Percentiles rank a stretch among this genome's conserved stretches.
Evolutionary conservation across 2,888 invertebrate genomes (phyloP).

Genomic region (Byasa hedistus): DNA sequence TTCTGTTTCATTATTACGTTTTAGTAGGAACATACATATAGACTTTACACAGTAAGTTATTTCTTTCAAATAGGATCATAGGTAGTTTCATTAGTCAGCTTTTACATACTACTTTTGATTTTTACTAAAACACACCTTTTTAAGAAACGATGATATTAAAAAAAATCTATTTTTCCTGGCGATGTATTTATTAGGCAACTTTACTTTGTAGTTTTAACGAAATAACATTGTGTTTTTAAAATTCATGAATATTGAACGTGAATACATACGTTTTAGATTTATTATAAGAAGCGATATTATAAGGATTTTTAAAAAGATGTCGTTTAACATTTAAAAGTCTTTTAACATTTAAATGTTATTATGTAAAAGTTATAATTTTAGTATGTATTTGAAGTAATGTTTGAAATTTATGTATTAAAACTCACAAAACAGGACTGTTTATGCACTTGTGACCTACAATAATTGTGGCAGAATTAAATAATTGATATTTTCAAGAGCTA

Average conservation of each 20-base stretch:
- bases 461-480: no score
- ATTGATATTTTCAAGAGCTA: no score
- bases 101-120: no score
- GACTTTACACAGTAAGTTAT: no score
- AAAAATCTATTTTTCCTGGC: neutral
- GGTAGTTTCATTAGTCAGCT: no score
- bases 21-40: no score
- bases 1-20: no score
- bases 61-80: no score
- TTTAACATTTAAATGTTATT: neutral
- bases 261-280: neutral
- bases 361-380: neutral
- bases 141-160: neutral
- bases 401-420: neutral
- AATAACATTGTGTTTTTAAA: neutral
- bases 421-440: neutral
- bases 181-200: conserved; percentile 10
- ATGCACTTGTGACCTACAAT: neutral
- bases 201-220: conserved; percentile 28
- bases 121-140: no score
- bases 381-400: neutral
- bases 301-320: neutral
- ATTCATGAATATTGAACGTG: neutral
- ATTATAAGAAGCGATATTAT: neutral
- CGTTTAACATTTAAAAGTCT: neutral